These are phyloP conservation scores for Dynastes hyllus DNA, from an alignment of 2,888 invertebrate species.

Conservation along the genomic window DNA sequence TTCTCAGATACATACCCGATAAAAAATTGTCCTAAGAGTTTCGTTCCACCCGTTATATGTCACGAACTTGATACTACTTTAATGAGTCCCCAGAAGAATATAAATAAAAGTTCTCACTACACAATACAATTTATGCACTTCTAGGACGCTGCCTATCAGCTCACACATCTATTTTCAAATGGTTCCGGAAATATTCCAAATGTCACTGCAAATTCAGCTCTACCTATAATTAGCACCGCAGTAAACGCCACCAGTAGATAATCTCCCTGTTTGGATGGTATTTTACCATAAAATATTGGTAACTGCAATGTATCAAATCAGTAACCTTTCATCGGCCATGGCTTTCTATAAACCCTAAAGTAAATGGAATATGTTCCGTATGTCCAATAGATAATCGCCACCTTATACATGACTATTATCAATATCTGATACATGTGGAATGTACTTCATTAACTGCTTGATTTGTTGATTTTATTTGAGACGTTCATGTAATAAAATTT, in stretches of 20 bases:
- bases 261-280: conserved; percentile 43
- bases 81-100: not conserved
- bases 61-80: not conserved
- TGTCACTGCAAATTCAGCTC: conserved; percentile 53
- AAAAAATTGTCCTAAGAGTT: too few relatives aligned
- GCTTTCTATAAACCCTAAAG: conserved; percentile 2
- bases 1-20: too few relatives aligned
- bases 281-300: conserved; percentile 10
- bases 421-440: too few relatives aligned
- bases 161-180: conserved; percentile 60
- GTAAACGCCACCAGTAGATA: conserved; percentile 55
- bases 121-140: conserved; percentile 53
- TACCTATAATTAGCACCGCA: conserved; percentile 37
- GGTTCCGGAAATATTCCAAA: conserved; percentile 59
- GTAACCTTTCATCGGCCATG: not conserved
- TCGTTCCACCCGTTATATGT: not conserved
- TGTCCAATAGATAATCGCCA: too few relatives aligned
- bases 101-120: too few relatives aligned
- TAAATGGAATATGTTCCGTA: conserved; percentile 1
- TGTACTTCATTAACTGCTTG: too few relatives aligned
- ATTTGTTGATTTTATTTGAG: too few relatives aligned
- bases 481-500: too few relatives aligned
- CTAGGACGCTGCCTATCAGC: conserved; percentile 64
- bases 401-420: too few relatives aligned
- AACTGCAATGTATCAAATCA: conserved; percentile 5